Evolutionary conservation across 2,113 vertebrate species (phyloP), one percentile per base, ranked within the genome.

Genomic region (Chaetodon auriga): DNA sequence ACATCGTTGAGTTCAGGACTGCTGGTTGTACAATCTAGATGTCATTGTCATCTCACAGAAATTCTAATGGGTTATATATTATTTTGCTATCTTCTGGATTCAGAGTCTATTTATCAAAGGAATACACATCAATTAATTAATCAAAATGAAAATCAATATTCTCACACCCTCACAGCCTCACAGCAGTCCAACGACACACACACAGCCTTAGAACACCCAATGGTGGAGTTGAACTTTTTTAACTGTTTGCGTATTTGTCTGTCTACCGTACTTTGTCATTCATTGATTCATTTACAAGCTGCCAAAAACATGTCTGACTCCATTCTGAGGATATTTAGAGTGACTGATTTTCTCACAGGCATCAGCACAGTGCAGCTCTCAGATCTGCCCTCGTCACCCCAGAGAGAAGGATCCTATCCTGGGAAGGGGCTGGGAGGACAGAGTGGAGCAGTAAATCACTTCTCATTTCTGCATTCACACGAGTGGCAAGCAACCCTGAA

Each of bases 401-500:
- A 78, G 30, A 68, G 72, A 78, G 85, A 81, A 84, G 75, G 80
- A 86, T 75, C 64, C 64, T 71, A 78, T 68, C 80, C 78, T 74
- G 38, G 68, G 82, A 83, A 80, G 72, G 43, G 62, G 55, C 68
- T 81, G 43, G 75, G 60, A 72, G 80, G 63, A 76, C 51, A 84
- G 5, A 80, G 62, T 65, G 63, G 76, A 70, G 62, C 79, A 78
- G 75, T 90, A 89, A 92, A 87, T 90, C 73, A 84, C 83, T 35
- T 66, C 61, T 65, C 25, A 15, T 25, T 61, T 75, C 81, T 76
- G 75, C 70, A 54, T 78, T 92, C 85, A 85, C 77, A 75, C 10
- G n/a, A 75, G 69, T 57, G 65, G 75, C 0, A 45, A 87, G 73
- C 83, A 78, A 69, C 75, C 89, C 83, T 89, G 84, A 92, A 90